These are phyloP conservation scores for Vidua macroura DNA, from an alignment of 2,113 vertebrate genomes.

Conservation along the genomic window DNA sequence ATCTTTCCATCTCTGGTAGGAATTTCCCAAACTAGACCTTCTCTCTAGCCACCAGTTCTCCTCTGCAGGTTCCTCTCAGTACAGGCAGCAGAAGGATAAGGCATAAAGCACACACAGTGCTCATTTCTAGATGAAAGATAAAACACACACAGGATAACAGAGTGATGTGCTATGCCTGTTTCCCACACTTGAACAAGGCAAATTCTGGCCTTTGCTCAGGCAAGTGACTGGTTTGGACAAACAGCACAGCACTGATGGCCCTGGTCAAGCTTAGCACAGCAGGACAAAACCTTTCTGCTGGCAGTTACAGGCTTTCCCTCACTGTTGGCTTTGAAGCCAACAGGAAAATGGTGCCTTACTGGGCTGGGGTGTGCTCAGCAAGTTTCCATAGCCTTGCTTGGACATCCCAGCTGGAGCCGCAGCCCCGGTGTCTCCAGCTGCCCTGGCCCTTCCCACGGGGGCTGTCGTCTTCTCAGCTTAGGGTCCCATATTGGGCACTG, in stretches of 20 bases:
- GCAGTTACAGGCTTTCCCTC: neutral
- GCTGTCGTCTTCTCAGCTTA: fast-evolving
- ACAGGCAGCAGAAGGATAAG: neutral
- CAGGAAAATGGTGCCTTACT: neutral
- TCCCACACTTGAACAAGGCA: neutral
- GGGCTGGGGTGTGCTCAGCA: neutral
- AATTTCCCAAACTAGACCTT: neutral
- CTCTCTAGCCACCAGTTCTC: neutral
- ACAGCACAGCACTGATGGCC: neutral
- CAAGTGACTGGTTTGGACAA: neutral
- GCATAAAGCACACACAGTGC: neutral
- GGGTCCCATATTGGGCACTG: fast-evolving
- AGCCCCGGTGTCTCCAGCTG: fast-evolving
- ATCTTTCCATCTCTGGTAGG: neutral
- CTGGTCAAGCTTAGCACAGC: neutral
- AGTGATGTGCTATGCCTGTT: neutral
- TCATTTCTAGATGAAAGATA: neutral
- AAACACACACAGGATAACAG: neutral
- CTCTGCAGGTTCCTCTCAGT: neutral
- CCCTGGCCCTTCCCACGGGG: neutral
- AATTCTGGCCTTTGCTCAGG: neutral
- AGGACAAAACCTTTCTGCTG: neutral
- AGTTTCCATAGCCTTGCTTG: neutral
- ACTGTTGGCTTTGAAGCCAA: neutral
- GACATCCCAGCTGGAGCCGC: fast-evolving